Evolutionary conservation across 2,888 invertebrate species (phyloP).

Genomic region (Portevinia maculata): DNA sequence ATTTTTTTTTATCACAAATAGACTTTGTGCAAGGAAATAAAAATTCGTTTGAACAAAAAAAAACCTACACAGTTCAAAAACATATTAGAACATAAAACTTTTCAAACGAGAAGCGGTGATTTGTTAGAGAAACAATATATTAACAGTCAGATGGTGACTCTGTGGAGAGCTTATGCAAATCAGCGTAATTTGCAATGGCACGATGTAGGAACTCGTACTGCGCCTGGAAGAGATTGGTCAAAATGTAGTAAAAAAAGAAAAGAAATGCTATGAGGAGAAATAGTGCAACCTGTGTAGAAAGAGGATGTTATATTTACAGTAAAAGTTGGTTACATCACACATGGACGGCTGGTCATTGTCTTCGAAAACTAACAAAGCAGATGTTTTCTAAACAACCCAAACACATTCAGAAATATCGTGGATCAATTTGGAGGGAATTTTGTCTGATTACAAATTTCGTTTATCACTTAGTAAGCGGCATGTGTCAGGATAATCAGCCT

Average conservation of each 20-base stretch:
- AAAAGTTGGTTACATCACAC: no score
- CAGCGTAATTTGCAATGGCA: constrained; percentile 94
- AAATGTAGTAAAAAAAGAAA: constrained; percentile 8
- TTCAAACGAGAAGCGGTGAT: constrained; percentile 50
- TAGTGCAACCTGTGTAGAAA: no score
- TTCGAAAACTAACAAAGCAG: no score
- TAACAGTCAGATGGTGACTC: constrained; percentile 78
- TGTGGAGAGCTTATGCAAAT: constrained; percentile 89
- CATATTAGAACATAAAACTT: constrained; percentile 48
- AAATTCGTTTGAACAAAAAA: constrained; percentile 7
- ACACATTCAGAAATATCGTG: no score
- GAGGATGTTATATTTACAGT: no score
- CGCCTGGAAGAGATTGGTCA: constrained; percentile 84
- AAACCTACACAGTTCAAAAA: constrained; percentile 60
- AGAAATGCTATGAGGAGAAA: neutral
- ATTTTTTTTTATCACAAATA: constrained; percentile 63
- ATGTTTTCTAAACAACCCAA: no score
- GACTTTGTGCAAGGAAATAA: constrained; percentile 68
- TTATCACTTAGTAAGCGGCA: no score
- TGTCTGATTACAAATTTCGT: no score
- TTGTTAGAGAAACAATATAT: constrained; percentile 61
- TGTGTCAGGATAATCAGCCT: no score
- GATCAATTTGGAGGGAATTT: no score
- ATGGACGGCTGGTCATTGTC: no score
- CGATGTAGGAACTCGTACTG: constrained; percentile 97